phyloP scores from a whole-genome alignment of 2,113 vertebrate species.

The Spea multiplicata region DNA sequence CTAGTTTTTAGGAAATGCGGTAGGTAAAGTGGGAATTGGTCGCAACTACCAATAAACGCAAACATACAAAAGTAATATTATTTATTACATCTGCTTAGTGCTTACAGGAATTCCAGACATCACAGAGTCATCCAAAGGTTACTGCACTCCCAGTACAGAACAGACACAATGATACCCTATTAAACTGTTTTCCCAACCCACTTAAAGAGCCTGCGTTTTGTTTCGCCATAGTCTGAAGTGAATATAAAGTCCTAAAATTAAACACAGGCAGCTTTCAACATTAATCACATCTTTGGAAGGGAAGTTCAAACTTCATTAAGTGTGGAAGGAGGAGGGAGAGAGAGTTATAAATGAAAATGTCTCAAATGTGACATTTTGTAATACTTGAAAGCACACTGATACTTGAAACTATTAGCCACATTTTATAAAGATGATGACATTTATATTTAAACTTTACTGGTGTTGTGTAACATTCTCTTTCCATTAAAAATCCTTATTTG shows the following conservation, averaged over 20 bases:
- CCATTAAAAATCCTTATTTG: too few species aligned
- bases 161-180: slow-evolving; percentile 64
- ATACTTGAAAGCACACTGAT: neutral
- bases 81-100: slow-evolving; percentile 69
- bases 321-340: neutral
- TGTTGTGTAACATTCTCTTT: neutral
- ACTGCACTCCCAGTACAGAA: slow-evolving; percentile 73
- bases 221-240: slow-evolving; percentile 65
- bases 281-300: slow-evolving; percentile 72
- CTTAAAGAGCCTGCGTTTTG: slow-evolving; percentile 62
- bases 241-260: slow-evolving; percentile 76
- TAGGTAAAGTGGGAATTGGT: slow-evolving; percentile 64
- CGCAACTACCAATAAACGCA: slow-evolving; percentile 75
- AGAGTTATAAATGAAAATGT: too few species aligned
- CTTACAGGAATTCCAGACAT: slow-evolving; percentile 74
- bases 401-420: neutral
- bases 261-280: slow-evolving; percentile 64
- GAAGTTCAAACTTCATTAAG: slow-evolving; percentile 53
- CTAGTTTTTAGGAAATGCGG: too few species aligned
- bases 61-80: slow-evolving; percentile 60
- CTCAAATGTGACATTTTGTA: too few species aligned
- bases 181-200: slow-evolving; percentile 54
- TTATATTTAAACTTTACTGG: neutral
- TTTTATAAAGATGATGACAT: neutral
- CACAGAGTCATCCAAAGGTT: slow-evolving; percentile 73